These are phyloP conservation scores for Cetoscarus ocellatus DNA, from an alignment of 2,797 vertebrate species.

Conservation along the genomic window DNA sequence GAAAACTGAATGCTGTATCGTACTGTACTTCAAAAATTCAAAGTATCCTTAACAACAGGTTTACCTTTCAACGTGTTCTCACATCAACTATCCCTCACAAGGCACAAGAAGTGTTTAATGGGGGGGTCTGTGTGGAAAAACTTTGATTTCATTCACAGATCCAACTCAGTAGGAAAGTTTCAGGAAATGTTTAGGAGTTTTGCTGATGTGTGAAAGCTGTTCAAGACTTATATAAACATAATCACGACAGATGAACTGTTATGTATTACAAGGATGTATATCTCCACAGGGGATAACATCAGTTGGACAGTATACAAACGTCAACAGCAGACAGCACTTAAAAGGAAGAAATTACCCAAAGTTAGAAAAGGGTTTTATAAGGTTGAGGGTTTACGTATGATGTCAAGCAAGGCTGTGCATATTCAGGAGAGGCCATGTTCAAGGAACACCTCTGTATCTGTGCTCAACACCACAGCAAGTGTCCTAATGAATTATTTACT, in stretches of 20 bases:
- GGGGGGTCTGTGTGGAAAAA: too few species aligned
- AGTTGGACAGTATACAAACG: neutral
- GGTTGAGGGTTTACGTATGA: constrained; percentile 12
- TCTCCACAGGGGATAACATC: neutral
- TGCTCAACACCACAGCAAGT: constrained; percentile 55
- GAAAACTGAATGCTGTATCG: too few species aligned
- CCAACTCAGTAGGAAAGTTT: too few species aligned
- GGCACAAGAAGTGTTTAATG: too few species aligned
- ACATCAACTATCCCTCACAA: too few species aligned
- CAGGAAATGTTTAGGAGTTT: too few species aligned
- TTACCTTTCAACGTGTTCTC: too few species aligned
- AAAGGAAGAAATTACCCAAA: constrained; percentile 5
- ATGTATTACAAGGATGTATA: constrained; percentile 2
- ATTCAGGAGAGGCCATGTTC: constrained; percentile 33
- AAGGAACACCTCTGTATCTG: constrained; percentile 40
- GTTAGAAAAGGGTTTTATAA: neutral
- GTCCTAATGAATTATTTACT: constrained; percentile 66
- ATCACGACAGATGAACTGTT: constrained; percentile 1
- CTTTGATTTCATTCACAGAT: too few species aligned
- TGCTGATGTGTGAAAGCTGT: too few species aligned
- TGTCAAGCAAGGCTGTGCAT: neutral
- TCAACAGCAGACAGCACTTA: neutral
- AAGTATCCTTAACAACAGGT: too few species aligned
- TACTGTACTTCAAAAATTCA: too few species aligned
- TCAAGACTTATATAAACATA: constrained; percentile 1